A percentile compares a stretch with the other conserved stretches of the same genome.
phyloP scores from a whole-genome alignment of 2,113 vertebrate genomes.

The Eulemur rufifrons region DNA sequence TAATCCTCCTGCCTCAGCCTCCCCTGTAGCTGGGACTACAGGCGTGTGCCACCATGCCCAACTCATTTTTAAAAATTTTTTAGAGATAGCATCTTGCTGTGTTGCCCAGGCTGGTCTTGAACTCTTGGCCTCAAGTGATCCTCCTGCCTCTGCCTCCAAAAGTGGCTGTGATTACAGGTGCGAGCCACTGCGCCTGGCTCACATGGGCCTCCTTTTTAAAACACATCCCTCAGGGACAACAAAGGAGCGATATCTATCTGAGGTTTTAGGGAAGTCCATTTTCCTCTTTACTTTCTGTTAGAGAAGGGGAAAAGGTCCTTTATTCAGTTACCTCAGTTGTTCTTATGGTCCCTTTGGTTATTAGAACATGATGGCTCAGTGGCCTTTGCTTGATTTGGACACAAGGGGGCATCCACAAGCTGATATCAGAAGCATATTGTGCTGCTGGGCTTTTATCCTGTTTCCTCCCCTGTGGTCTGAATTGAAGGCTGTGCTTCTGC shows the following conservation, averaged over 20 bases:
- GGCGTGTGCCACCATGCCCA: no score
- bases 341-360: background rate
- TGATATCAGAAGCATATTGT: fast-evolving
- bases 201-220: background rate
- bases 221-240: background rate
- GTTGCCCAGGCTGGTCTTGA: no score
- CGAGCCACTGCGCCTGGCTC: no score
- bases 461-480: background rate
- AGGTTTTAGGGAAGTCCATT: background rate
- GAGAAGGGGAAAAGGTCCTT: background rate
- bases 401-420: conserved; percentile 19
- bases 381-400: background rate
- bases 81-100: no score
- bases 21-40: no score
- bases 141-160: no score
- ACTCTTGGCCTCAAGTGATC: no score
- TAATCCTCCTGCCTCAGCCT: no score
- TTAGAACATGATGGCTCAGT: background rate
- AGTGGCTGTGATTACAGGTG: no score
- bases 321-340: background rate
- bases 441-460: background rate
- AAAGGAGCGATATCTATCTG: background rate
- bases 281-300: background rate
- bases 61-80: no score
- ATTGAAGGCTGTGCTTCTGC: background rate